phyloP scores from a whole-genome alignment of 2,797 vertebrate species.

The Anolis apletophallus region DNA sequence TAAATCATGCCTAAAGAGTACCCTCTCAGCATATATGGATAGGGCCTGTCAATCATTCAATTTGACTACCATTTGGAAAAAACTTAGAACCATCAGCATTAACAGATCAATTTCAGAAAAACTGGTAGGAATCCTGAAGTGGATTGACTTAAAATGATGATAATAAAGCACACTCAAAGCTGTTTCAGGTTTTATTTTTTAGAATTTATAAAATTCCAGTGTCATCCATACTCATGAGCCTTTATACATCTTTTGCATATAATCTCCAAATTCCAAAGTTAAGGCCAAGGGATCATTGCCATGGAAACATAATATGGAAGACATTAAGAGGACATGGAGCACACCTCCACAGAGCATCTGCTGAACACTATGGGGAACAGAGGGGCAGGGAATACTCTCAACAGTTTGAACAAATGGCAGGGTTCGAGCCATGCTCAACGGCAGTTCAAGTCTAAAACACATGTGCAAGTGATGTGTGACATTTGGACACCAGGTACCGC shows the following conservation, averaged over 20 bases:
- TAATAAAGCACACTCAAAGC: slow-evolving; percentile 25
- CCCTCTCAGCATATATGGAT: background rate
- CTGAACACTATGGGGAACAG: slow-evolving; percentile 50
- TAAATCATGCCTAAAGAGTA: slow-evolving; percentile 26
- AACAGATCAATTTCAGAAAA: slow-evolving; percentile 9
- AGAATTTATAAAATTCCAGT: slow-evolving; percentile 93
- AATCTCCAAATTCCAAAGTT: slow-evolving; percentile 91
- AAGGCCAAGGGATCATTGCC: slow-evolving; percentile 95
- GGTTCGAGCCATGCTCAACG: slow-evolving; percentile 54
- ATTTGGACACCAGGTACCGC: slow-evolving; percentile 44
- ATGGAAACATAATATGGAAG: slow-evolving; percentile 90
- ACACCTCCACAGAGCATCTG: slow-evolving; percentile 57
- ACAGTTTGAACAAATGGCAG: slow-evolving; percentile 64
- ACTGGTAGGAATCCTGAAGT: background rate
- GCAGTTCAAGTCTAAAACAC: slow-evolving; percentile 60
- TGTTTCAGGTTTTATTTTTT: slow-evolving; percentile 81
- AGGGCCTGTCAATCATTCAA: background rate
- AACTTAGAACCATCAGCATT: background rate
- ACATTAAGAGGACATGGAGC: slow-evolving; percentile 76
- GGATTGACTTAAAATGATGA: background rate
- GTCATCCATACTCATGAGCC: slow-evolving; percentile 88
- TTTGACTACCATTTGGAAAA: background rate
- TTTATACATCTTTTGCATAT: slow-evolving; percentile 88
- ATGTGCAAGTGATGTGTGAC: slow-evolving; percentile 57
- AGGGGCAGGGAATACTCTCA: slow-evolving; percentile 55